A percentile compares a stretch with the other conserved stretches of the same genome.
Conservation (phyloP, 2,888 invertebrate genomes). For the Gastracanthus pulcherrimus region DNA sequence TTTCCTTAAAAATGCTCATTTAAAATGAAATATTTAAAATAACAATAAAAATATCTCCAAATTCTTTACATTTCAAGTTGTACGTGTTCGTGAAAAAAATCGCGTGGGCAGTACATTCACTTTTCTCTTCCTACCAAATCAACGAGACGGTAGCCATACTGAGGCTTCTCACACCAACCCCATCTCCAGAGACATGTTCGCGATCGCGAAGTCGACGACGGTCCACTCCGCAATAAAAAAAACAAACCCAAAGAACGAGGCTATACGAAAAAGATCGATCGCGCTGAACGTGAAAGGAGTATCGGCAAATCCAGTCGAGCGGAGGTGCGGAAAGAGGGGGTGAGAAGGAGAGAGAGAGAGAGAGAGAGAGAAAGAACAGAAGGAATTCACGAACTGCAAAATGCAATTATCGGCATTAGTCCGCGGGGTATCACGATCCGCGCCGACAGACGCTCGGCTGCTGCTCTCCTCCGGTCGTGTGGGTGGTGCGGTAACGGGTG, state of each 20-base stretch:
- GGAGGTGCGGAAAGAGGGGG: constrained; percentile 40
- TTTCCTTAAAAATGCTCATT: no score
- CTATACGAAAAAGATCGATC: constrained; percentile 42
- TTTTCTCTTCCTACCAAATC: no score
- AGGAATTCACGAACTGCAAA: constrained; percentile 76
- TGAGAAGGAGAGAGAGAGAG: constrained; percentile 60
- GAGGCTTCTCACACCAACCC: no score
- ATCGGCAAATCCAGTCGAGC: constrained; percentile 23
- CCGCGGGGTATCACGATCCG: constrained; percentile 76
- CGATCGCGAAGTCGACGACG: neutral
- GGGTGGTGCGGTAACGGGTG: constrained; percentile 2
- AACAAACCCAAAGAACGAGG: constrained; percentile 8
- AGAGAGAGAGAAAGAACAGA: constrained; percentile 64
- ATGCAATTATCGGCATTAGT: constrained; percentile 76
- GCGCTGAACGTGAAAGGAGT: constrained; percentile 20
- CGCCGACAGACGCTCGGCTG: constrained; percentile 42
- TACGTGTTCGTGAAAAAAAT: no score
- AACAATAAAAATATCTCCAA: no score
- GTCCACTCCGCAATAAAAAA: neutral
- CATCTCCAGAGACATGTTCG: no score
- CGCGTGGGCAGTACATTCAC: no score
- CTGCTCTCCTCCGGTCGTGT: neutral
- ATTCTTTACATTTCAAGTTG: no score
- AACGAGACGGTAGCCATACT: no score
- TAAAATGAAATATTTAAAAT: no score